phyloP scores from a whole-genome alignment of 2,888 invertebrate genomes.

The Idaea straminata region DNA sequence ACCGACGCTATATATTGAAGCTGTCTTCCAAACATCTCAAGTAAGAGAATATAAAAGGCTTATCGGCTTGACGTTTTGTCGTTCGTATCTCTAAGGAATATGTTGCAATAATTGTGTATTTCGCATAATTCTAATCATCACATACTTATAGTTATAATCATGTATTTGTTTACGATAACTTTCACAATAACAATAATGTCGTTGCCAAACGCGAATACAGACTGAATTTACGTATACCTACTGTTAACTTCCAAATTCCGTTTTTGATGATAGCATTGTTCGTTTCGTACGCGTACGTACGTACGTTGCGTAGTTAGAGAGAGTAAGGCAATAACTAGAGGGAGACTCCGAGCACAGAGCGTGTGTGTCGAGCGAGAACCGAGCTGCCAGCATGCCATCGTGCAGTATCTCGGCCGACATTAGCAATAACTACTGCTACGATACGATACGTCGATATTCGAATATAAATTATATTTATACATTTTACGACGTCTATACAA shows the following conservation, averaged over 20 bases:
- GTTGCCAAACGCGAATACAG: conserved; percentile 76
- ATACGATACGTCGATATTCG: conserved; percentile 17
- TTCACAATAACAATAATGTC: conserved; percentile 58
- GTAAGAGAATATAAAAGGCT: conserved; percentile 23
- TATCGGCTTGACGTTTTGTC: conserved; percentile 22
- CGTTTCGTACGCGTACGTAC: conserved; percentile 24
- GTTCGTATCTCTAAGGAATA: conserved; percentile 24
- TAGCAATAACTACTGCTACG: conserved; percentile 76
- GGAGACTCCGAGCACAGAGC: background rate
- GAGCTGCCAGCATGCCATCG: conserved; percentile 36
- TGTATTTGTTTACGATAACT: conserved; percentile 32
- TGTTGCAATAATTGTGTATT: conserved; percentile 23
- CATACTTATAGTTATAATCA: conserved; percentile 40
- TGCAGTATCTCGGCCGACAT: conserved; percentile 57
- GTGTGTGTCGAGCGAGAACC: background rate
- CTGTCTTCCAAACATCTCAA: conserved; percentile 70
- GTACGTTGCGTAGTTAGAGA: background rate
- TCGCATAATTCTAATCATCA: conserved; percentile 37
- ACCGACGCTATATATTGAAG: conserved; percentile 53
- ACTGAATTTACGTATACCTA: conserved; percentile 74
- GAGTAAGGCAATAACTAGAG: conserved; percentile 16
- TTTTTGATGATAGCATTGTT: conserved; percentile 18
- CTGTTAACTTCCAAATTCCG: conserved; percentile 62
- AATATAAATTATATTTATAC: conserved; percentile 79
- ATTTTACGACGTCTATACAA: conserved; percentile 79